Conservation (phyloP, 2,113 vertebrate genomes). For the Pteropus alecto region DNA sequence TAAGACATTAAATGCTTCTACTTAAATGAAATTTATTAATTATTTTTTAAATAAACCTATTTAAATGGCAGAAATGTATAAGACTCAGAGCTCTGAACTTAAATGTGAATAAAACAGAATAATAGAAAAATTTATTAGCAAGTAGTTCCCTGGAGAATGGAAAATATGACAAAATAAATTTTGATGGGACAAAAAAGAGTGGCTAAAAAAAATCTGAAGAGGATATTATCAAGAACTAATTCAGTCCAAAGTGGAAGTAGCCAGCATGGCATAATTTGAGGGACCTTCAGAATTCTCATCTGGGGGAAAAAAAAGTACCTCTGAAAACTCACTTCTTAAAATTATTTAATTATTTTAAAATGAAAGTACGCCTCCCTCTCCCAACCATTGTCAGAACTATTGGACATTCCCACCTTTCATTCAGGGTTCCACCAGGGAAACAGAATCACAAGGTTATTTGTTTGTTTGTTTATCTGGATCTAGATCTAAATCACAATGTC, state of each 20-base stretch:
- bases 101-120: conserved; percentile 11
- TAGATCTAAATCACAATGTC: background rate
- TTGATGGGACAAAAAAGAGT: background rate
- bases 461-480: background rate
- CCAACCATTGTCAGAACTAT: background rate
- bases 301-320: background rate
- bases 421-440: background rate
- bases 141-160: background rate
- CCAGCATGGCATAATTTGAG: background rate
- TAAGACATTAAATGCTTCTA: background rate
- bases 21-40: background rate
- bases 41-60: background rate
- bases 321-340: background rate
- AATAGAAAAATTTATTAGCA: background rate
- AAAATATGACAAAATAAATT: background rate
- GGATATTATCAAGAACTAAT: background rate
- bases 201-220: background rate
- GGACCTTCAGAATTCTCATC: background rate
- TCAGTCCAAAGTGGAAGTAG: background rate
- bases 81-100: background rate
- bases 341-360: background rate
- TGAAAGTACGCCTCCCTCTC: background rate
- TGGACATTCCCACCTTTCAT: background rate
- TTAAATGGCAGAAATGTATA: background rate
- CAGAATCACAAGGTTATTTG: background rate